These are phyloP conservation scores for Epsilonema sp. DNA, from an alignment of 2,888 invertebrate species.

Conservation along the genomic window DNA sequence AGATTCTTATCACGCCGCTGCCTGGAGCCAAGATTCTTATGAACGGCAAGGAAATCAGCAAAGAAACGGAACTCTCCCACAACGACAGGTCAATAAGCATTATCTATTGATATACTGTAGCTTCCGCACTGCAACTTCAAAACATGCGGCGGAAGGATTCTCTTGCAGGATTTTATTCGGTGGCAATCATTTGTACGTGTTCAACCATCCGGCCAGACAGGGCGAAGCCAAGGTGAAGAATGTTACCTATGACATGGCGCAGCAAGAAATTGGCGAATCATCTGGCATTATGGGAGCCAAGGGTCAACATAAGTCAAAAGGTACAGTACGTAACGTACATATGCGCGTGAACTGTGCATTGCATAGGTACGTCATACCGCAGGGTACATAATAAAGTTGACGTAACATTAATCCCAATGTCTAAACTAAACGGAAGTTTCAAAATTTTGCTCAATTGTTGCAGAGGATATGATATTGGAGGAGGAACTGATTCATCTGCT, in stretches of 20 bases:
- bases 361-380: too few relatives aligned
- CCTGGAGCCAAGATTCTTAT: conserved; percentile 33
- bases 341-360: too few relatives aligned
- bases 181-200: conserved; percentile 39
- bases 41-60: conserved; percentile 36
- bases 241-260: conserved; percentile 37
- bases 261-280: conserved; percentile 38
- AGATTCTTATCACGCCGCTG: conserved; percentile 24
- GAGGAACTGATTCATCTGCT: conserved; percentile 38
- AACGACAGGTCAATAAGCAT: conserved; percentile 34
- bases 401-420: not conserved
- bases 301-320: not conserved
- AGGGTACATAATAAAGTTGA: not conserved
- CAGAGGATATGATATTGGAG: conserved; percentile 31
- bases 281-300: conserved; percentile 23
- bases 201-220: conserved; percentile 33
- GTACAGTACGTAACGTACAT: too few relatives aligned
- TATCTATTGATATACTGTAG: too few relatives aligned
- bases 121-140: not conserved
- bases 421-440: not conserved
- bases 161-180: conserved; percentile 38
- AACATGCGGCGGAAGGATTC: too few relatives aligned
- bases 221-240: conserved; percentile 21
- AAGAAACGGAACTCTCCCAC: conserved; percentile 34
- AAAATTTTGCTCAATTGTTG: too few relatives aligned